Evolutionary conservation across 2,113 vertebrate species (phyloP).

Genomic region (Channa argus): DNA sequence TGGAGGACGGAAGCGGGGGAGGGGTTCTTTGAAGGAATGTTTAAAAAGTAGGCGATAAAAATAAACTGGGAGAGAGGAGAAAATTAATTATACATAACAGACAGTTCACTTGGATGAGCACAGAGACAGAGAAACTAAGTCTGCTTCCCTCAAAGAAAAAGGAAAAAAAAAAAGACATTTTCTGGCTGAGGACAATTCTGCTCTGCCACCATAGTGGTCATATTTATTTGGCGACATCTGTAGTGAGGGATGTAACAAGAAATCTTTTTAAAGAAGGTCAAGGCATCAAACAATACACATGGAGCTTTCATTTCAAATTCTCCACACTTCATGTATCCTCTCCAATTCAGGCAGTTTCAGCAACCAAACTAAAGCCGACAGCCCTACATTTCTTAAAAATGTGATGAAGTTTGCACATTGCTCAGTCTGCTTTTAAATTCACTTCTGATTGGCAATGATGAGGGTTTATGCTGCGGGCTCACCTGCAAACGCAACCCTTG

Average conservation of each 20-base stretch:
- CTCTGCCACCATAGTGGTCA: conserved; percentile 30
- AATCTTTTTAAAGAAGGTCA: conserved; percentile 50
- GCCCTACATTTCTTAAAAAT: conserved; percentile 28
- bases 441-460: conserved; percentile 64
- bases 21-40: conserved; percentile 79
- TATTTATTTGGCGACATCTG: conserved; percentile 54
- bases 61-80: conserved; percentile 78
- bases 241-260: conserved; percentile 38
- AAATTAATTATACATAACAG: conserved; percentile 84
- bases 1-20: conserved; percentile 69
- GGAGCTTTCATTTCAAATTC: conserved; percentile 47
- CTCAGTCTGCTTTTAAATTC: conserved; percentile 53
- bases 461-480: conserved; percentile 57
- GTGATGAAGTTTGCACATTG: conserved; percentile 42
- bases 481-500: conserved; percentile 56
- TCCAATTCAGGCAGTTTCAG: conserved; percentile 37
- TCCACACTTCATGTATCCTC: conserved; percentile 6
- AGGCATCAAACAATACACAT: conserved; percentile 41
- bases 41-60: conserved; percentile 82
- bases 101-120: conserved; percentile 77
- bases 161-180: conserved; percentile 41
- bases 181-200: conserved; percentile 52
- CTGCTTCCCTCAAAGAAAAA: conserved; percentile 52
- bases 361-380: conserved; percentile 44
- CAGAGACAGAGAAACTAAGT: conserved; percentile 59